Evolutionary conservation across 1,140 invertebrate species (phyloP).

Genomic region (Drosophila simulans): DNA sequence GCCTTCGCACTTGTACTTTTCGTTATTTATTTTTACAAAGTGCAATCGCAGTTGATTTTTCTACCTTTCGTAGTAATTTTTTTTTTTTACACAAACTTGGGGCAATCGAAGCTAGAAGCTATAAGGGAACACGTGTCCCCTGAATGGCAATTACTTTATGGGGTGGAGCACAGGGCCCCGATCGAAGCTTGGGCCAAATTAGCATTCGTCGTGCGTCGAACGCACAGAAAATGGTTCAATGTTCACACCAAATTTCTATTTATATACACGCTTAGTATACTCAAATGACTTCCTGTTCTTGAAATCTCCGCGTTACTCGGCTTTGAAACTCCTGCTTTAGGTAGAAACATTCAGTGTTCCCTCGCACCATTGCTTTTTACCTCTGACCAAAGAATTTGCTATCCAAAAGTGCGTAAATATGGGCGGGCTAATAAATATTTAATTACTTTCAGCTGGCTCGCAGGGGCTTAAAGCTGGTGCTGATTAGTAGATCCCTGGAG

Average conservation of each 20-base stretch:
- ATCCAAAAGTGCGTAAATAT: slow-evolving; percentile 3
- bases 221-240: slow-evolving; percentile 29
- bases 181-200: slow-evolving; percentile 11
- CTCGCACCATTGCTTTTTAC: background rate
- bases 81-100: slow-evolving; percentile 12
- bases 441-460: slow-evolving; percentile 88
- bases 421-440: background rate
- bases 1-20: slow-evolving; percentile 8
- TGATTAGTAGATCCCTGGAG: slow-evolving; percentile 93
- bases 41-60: slow-evolving; percentile 19
- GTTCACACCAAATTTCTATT: slow-evolving; percentile 16
- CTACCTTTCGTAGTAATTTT: background rate
- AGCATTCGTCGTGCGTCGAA: slow-evolving; percentile 19
- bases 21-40: slow-evolving; percentile 29
- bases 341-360: too few species aligned
- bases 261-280: background rate
- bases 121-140: slow-evolving; percentile 26
- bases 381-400: background rate
- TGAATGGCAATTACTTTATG: slow-evolving; percentile 1
- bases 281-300: background rate
- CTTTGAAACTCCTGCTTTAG: background rate
- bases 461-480: slow-evolving; percentile 92
- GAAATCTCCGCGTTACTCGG: background rate
- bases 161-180: slow-evolving; percentile 13
- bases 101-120: background rate